phyloP scores from a whole-genome alignment of 2,113 vertebrate species.

The Cavia porcellus region DNA sequence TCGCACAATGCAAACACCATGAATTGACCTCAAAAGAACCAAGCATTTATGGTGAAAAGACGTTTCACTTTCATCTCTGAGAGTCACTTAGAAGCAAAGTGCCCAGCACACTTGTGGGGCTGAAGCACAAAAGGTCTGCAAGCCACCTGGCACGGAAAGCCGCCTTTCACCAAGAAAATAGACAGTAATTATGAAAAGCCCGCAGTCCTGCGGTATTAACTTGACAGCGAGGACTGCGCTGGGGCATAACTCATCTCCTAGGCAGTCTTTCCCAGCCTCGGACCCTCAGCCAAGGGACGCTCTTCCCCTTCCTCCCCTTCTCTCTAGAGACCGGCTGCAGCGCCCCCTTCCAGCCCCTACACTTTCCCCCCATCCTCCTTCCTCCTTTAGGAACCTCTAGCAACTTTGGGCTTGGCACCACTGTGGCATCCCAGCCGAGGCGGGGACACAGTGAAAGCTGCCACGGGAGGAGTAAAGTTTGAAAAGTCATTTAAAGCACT shows the following conservation, averaged over 20 bases:
- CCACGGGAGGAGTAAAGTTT: slow-evolving; percentile 78
- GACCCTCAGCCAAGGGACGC: not conserved
- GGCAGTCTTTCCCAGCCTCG: not conserved
- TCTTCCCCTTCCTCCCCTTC: not conserved
- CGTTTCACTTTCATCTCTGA: slow-evolving; percentile 69
- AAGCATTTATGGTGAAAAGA: slow-evolving; percentile 10
- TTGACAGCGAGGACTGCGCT: slow-evolving; percentile 64
- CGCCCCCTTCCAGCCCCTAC: slow-evolving; percentile 58
- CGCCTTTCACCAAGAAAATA: slow-evolving; percentile 59
- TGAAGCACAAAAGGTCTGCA: slow-evolving; percentile 71
- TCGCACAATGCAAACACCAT: slow-evolving; percentile 60
- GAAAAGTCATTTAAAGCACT: slow-evolving; percentile 76
- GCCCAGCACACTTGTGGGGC: slow-evolving; percentile 52
- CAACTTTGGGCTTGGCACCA: slow-evolving; percentile 74
- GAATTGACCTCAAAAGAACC: slow-evolving; percentile 58
- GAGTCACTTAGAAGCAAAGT: slow-evolving; percentile 44
- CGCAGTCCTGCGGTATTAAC: slow-evolving; percentile 80
- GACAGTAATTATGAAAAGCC: slow-evolving; percentile 72
- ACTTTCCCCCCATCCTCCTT: not conserved
- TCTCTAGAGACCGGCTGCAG: not conserved
- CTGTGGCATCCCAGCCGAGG: slow-evolving; percentile 51
- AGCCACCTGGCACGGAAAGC: slow-evolving; percentile 64
- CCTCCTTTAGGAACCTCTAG: slow-evolving; percentile 39
- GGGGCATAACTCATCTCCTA: slow-evolving; percentile 36
- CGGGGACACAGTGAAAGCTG: slow-evolving; percentile 55